Percentiles rank a stretch among this genome's conserved stretches.
Conservation (phyloP, 2,888 invertebrate species). For the Papilio demoleus region DNA sequence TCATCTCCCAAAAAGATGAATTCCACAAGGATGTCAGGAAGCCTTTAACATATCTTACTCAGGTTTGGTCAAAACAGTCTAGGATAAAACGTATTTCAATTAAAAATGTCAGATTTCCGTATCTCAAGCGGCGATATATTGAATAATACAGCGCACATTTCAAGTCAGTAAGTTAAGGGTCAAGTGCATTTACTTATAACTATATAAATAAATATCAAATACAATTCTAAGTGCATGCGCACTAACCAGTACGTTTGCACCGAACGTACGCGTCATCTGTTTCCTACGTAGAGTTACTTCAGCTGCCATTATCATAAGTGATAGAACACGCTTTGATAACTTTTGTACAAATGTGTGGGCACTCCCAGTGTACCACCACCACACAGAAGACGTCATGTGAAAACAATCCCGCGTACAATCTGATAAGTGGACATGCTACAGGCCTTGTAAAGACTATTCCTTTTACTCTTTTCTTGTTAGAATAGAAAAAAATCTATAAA, state of each 20-base stretch:
- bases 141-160: not conserved
- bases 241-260: slow-evolving; percentile 34
- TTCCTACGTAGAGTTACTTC: not conserved
- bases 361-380: too few species aligned
- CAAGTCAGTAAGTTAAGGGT: not conserved
- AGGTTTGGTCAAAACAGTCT: not conserved
- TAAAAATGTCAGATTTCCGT: too few species aligned
- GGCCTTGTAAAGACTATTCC: too few species aligned
- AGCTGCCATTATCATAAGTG: not conserved
- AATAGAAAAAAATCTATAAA: too few species aligned
- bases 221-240: slow-evolving; percentile 34
- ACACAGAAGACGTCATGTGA: too few species aligned
- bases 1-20: too few species aligned
- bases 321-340: not conserved
- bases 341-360: too few species aligned
- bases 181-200: not conserved
- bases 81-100: not conserved
- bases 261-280: slow-evolving; percentile 4
- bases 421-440: too few species aligned
- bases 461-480: too few species aligned
- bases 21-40: too few species aligned
- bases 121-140: not conserved
- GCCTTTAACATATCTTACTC: too few species aligned
- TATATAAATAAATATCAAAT: slow-evolving; percentile 20
- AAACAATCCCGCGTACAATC: too few species aligned